A percentile compares a stretch with the other conserved stretches of the same genome.
Evolutionary conservation across 2,888 invertebrate species (phyloP).

Genomic region (Aelia acuminata): DNA sequence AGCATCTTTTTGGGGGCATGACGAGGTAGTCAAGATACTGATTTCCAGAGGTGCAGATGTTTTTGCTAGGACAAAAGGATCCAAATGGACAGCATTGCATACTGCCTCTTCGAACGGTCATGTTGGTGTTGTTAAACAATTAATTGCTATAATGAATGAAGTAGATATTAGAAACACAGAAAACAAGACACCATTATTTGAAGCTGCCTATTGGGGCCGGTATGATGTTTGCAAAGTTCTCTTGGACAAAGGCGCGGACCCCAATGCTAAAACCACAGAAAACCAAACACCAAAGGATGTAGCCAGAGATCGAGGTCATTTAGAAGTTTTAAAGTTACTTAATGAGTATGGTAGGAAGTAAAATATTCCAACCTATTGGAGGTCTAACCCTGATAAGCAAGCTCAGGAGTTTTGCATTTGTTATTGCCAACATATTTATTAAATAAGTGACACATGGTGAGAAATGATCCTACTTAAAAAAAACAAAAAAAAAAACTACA

Average conservation of each 20-base stretch:
- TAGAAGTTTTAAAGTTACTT: neutral
- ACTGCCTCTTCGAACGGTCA: neutral
- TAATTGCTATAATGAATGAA: neutral
- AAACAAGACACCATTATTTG: neutral
- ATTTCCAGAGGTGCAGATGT: neutral
- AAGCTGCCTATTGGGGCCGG: neutral
- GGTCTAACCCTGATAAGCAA: no score
- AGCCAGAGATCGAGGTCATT: neutral
- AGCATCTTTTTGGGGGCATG: neutral
- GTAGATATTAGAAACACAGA: neutral
- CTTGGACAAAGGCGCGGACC: neutral
- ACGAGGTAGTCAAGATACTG: neutral
- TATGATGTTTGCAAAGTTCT: neutral
- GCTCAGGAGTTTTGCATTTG: no score
- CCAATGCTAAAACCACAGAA: neutral
- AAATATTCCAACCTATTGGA: neutral
- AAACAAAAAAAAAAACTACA: no score
- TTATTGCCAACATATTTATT: no score
- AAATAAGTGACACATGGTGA: no score
- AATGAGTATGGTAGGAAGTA: neutral
- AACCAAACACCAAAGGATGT: neutral
- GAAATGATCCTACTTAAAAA: no score
- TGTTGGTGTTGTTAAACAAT: neutral
- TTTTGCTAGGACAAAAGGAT: neutral
- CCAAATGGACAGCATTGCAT: neutral